These are phyloP conservation scores for Hydrotaea diabolus DNA, from an alignment of 2,888 invertebrate species.

Conservation along the genomic window DNA sequence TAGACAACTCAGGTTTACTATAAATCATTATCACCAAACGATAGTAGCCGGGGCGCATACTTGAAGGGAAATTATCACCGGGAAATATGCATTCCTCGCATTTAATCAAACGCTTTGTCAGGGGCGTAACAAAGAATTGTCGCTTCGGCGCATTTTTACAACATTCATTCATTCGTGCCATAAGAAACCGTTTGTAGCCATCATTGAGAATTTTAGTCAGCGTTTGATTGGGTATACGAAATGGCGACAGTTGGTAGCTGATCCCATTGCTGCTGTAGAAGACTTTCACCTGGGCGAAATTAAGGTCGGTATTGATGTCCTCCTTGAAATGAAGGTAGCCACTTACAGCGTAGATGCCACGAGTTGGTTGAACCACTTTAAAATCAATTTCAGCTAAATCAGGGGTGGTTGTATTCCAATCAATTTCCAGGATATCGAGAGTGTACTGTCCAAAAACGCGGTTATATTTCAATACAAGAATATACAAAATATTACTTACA, in stretches of 20 bases:
- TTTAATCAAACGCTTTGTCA: slow-evolving; percentile 7
- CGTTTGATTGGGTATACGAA: not conserved
- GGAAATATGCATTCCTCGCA: slow-evolving; percentile 21
- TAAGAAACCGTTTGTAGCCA: slow-evolving; percentile 26
- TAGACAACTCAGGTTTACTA: not conserved
- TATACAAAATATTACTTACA: no score
- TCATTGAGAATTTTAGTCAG: slow-evolving; percentile 9
- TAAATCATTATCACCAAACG: not conserved
- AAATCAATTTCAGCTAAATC: slow-evolving; percentile 6
- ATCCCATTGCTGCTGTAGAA: slow-evolving; percentile 39
- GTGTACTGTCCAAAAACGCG: not conserved
- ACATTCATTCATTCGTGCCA: not conserved
- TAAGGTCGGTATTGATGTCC: slow-evolving; percentile 33
- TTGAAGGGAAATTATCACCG: slow-evolving; percentile 17
- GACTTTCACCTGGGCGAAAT: not conserved
- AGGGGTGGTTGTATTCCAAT: slow-evolving; percentile 24
- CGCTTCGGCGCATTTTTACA: slow-evolving; percentile 34
- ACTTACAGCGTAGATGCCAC: not conserved
- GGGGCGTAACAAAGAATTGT: slow-evolving; percentile 31
- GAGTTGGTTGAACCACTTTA: slow-evolving; percentile 1
- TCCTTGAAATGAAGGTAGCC: slow-evolving; percentile 34
- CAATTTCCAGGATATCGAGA: not conserved
- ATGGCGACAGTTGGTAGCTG: slow-evolving; percentile 41
- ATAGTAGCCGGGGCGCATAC: slow-evolving; percentile 38
- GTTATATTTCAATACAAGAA: no score